Conservation (phyloP, 2,113 vertebrate genomes). For the Nansenia antarctica region DNA sequence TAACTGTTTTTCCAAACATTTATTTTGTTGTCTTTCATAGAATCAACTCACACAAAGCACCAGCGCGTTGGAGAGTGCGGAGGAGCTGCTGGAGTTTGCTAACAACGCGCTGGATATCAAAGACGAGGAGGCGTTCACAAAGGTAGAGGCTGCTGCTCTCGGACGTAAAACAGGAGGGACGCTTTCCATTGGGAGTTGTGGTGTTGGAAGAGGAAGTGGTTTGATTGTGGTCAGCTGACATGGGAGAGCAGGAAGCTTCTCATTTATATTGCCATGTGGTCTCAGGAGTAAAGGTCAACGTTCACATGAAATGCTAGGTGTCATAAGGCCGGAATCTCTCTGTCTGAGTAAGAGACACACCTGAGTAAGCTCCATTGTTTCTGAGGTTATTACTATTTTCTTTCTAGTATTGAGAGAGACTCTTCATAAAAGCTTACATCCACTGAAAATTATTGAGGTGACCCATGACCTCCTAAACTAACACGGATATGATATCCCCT, state of each 20-base stretch:
- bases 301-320: not conserved
- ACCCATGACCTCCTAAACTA: not conserved
- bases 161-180: not conserved
- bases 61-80: constrained; percentile 83
- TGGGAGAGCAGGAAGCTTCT: not conserved
- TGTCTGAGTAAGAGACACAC: too few relatives aligned
- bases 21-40: constrained; percentile 52
- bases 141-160: constrained; percentile 72
- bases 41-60: constrained; percentile 84
- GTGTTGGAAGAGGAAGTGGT: not conserved
- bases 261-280: not conserved
- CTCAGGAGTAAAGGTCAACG: constrained; percentile 3
- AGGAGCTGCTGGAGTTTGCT: constrained; percentile 87
- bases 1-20: not conserved
- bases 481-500: not conserved
- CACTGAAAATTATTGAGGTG: not conserved
- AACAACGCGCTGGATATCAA: constrained; percentile 81
- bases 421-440: too few relatives aligned
- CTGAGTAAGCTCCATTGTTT: not conserved
- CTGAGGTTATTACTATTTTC: not conserved
- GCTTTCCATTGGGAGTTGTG: not conserved
- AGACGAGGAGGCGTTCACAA: constrained; percentile 82
- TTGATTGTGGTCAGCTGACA: not conserved
- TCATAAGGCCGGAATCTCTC: not conserved
- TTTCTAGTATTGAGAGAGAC: not conserved